Base-by-base conservation (phyloP, 2,113 vertebrate species). In the Coptodon rendalli region DNA sequence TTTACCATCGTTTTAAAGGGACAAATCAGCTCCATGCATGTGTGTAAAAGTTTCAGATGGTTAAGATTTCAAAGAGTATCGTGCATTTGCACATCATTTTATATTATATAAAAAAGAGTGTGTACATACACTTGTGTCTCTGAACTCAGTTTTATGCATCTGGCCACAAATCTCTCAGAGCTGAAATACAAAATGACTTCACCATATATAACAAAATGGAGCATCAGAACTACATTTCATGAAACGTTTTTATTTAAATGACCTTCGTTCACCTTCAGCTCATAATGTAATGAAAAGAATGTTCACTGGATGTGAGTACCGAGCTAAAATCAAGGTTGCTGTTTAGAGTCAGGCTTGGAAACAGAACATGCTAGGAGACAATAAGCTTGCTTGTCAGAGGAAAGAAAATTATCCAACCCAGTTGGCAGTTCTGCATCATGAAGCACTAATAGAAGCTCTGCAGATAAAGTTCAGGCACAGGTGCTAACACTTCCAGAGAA, bases 401-500 rank as follows among this genome's bases (percentile, higher is more conserved):
- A 89, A 80, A 83, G 87, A 91, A 89, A 89, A 92, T 79, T 40
- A 91, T 83, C 34, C 80, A 19, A 71, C 80, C 6, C 36, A 31
- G 52, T 76, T 63, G 86, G 83, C 73, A 45, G 80, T 94, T 92
- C 89, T 92, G 93, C 94, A 88, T 89, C 86, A 54, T 2, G 31
- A 79, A 57, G 54, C 91, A 66, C 86, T 92, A 91, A 94, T 93
- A 87, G 82, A 84, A 48, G 85, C 81, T 6, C 22, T 6, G 85
- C 1, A 82, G 93, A 93, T 93, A 86, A 90, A 78, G 71, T 40
- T 40, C 68, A 53, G 61, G 80, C 78, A 79, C 90, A 91, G 86
- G 89, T 92, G 90, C 90, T 83, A 87, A 93, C 57, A 54, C 83
- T 66, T 82, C 59, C 4, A 66, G 88, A 89, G 88, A 91, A 92